Base-by-base conservation (phyloP, 2,888 invertebrate species). In the Phortica okadai region DNA sequence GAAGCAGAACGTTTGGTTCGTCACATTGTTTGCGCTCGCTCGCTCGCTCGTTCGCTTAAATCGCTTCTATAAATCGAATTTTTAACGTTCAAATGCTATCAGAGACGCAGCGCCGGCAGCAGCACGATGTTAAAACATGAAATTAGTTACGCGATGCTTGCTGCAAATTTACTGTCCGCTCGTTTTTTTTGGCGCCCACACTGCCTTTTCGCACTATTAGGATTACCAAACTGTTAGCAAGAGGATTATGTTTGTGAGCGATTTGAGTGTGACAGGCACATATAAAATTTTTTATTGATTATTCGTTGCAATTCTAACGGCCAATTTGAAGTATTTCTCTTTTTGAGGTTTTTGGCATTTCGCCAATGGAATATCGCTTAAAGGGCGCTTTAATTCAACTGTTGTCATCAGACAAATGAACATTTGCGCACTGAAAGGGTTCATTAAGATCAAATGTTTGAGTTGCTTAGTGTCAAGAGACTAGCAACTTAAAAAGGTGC, bases 11-110 rank as follows among this genome's bases (percentile, higher is more conserved):
- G 25, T 21, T 45, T 21, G 11, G 25, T 50, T 70, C 50, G 45
- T 11, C 25, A 10, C 10, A 62, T 21, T 10, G 25, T 11, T 25
- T 6, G 25, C 62, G 25, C 10, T 62, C 62, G 11, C 58, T 59
- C 58, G 21, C 58, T 59, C 58, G 21, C 58, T 59, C 58, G 21
- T n/a, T 59, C 58, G 21, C 33, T 5, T 21, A 25, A 62, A 62
- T 25, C 25, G 62, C 86, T 87, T 85, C 83, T 88, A 83, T 85
- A 89, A 89, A 89, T 89, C 88, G 89, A 89, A 89, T 89, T 89
- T 89, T 89, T 87, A 89, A 89, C 89, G 89, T 87, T 86, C 84
- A 89, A 89, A 87, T 82, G 83, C 77, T 84, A 88, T 84, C 85
- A 87, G 89, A 87, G 83, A 25, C 81, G 70, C 89, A 89, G 88